Evolutionary conservation across 2,888 invertebrate genomes (phyloP).

Genomic region (Mystacides longicornis): DNA sequence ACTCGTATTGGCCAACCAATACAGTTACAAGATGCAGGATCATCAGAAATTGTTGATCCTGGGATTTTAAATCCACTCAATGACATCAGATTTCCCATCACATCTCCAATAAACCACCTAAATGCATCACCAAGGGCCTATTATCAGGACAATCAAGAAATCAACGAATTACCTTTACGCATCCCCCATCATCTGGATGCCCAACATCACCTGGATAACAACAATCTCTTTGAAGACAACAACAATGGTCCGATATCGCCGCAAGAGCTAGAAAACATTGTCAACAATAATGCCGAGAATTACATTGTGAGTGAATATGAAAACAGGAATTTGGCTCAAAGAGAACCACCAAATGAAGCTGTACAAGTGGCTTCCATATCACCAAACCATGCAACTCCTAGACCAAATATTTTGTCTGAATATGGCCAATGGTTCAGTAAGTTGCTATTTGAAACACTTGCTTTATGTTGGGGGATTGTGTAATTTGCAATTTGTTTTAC

Average conservation of each 20-base stretch:
- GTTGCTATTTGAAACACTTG: constrained; percentile 3
- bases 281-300: constrained; percentile 48
- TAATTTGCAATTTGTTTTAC: not conserved
- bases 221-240: constrained; percentile 41
- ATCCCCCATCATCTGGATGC: not conserved
- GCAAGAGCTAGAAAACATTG: constrained; percentile 51
- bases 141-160: not conserved
- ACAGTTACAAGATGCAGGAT: not conserved
- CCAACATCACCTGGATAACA: constrained; percentile 27
- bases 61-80: constrained; percentile 23
- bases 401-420: constrained; percentile 12
- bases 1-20: constrained; percentile 10
- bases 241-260: constrained; percentile 51
- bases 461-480: not conserved
- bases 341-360: constrained; percentile 13
- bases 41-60: constrained; percentile 13
- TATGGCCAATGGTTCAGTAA: constrained; percentile 44
- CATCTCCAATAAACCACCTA: constrained; percentile 1
- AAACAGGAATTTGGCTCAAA: constrained; percentile 32
- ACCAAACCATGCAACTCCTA: constrained; percentile 6
- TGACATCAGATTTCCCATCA: constrained; percentile 23
- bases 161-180: not conserved
- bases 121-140: not conserved
- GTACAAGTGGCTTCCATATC: constrained; percentile 5
- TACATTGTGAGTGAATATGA: constrained; percentile 49